These are phyloP conservation scores for Cylloceria caligata DNA, from an alignment of 2,888 invertebrate species.

Conservation along the genomic window DNA sequence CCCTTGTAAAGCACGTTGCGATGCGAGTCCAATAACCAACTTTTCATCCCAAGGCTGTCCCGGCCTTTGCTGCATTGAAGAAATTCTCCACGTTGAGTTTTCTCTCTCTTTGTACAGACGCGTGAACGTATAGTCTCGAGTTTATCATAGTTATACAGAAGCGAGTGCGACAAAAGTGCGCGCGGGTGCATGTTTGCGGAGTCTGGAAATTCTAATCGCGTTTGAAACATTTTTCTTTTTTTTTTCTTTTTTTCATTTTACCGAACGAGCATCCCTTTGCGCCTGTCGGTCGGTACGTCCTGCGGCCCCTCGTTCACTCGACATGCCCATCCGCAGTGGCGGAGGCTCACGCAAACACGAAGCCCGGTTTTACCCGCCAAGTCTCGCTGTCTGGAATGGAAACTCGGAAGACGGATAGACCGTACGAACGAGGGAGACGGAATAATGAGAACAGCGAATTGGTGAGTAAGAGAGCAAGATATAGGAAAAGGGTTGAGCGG, in stretches of 20 bases:
- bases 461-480: not conserved
- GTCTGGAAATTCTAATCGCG: conserved; percentile 38
- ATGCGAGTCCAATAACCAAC: conserved; percentile 9
- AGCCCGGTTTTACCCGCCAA: not conserved
- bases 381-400: conserved; percentile 35
- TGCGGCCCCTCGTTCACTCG: not conserved
- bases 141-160: not conserved
- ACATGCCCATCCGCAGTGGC: not conserved
- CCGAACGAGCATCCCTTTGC: not conserved
- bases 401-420: conserved; percentile 27
- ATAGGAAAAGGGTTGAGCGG: conserved; percentile 29
- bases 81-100: conserved; percentile 26
- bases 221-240: conserved; percentile 10
- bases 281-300: not conserved
- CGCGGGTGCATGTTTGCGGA: not conserved
- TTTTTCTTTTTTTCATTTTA: not conserved
- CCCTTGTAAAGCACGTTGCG: not conserved
- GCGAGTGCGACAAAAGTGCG: not conserved
- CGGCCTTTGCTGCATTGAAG: not conserved
- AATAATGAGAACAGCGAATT: not conserved
- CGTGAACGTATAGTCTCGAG: not conserved
- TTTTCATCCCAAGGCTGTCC: conserved; percentile 4
- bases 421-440: not conserved
- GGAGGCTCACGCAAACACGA: conserved; percentile 16
- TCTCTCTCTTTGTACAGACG: not conserved